Percentiles rank a stretch among this genome's conserved stretches.
These are phyloP conservation scores for Enteromius fasciolatus DNA, from an alignment of 2,797 vertebrate species.

Conservation along the genomic window DNA sequence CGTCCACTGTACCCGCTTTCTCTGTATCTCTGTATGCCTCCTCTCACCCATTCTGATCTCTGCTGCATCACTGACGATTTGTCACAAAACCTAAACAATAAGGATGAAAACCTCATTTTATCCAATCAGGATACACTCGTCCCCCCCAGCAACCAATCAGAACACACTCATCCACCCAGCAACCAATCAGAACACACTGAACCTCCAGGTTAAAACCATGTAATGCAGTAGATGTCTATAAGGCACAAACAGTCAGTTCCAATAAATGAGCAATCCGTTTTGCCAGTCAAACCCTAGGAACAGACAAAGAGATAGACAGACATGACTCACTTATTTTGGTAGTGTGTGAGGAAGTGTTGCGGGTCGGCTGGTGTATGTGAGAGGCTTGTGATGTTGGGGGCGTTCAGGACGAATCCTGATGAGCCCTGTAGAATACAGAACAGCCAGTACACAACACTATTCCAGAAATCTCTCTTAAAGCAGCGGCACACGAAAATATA, in stretches of 20 bases:
- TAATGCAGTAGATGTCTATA: slow-evolving; percentile 18
- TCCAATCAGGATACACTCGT: neutral
- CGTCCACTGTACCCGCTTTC: slow-evolving; percentile 52
- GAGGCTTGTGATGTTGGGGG: slow-evolving; percentile 52
- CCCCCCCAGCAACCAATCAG: neutral
- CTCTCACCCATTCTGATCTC: slow-evolving; percentile 15
- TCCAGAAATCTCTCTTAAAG: slow-evolving; percentile 25
- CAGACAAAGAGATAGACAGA: slow-evolving; percentile 41
- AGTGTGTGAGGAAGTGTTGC: slow-evolving; percentile 67
- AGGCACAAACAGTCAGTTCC: neutral
- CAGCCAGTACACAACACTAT: slow-evolving; percentile 23
- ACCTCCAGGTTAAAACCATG: slow-evolving; percentile 1
- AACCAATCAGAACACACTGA: slow-evolving; percentile 5
- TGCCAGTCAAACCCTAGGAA: neutral
- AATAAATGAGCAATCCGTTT: slow-evolving; percentile 34
- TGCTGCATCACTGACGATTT: slow-evolving; percentile 17
- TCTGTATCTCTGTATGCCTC: slow-evolving; percentile 48
- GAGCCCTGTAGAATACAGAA: slow-evolving; percentile 63
- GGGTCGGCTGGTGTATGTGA: slow-evolving; percentile 55
- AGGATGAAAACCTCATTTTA: neutral
- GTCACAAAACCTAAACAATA: slow-evolving; percentile 62
- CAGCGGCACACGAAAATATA: neutral
- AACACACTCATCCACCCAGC: neutral
- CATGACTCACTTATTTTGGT: slow-evolving; percentile 64
- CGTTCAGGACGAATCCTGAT: slow-evolving; percentile 66